Conservation (phyloP, 2,888 invertebrate genomes). For the Dynastes maya region DNA sequence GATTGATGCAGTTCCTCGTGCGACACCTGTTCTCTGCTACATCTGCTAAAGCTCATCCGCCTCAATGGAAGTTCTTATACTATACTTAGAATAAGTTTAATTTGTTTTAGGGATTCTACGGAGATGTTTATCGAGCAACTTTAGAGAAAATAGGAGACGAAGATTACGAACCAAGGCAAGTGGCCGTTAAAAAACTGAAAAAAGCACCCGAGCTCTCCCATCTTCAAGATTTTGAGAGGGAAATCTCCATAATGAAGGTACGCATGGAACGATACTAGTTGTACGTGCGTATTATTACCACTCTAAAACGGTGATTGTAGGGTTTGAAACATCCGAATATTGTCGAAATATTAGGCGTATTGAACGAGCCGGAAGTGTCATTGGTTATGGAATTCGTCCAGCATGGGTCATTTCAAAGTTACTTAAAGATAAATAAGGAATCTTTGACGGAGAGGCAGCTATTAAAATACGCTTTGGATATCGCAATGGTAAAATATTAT, state of each 20-base stretch:
- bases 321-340: constrained; percentile 89
- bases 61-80: too few species aligned
- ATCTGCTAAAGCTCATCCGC: too few species aligned
- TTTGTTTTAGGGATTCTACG: constrained; percentile 83
- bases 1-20: too few species aligned
- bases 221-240: constrained; percentile 85
- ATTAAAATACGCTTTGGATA: constrained; percentile 86
- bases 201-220: constrained; percentile 71
- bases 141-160: constrained; percentile 74
- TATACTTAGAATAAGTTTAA: too few species aligned
- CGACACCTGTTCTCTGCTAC: background rate
- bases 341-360: constrained; percentile 88
- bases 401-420: constrained; percentile 87
- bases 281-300: too few species aligned
- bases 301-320: constrained; percentile 67
- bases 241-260: constrained; percentile 92
- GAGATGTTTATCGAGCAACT: constrained; percentile 86
- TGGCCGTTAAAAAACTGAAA: constrained; percentile 81
- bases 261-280: constrained; percentile 18
- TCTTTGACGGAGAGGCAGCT: constrained; percentile 77
- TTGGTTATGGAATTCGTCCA: constrained; percentile 93
- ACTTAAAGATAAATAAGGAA: constrained; percentile 83
- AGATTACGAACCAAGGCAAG: constrained; percentile 72
- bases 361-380: constrained; percentile 83
- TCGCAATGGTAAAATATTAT: constrained; percentile 78